These are phyloP conservation scores for Lepidurus apus DNA, from an alignment of 1,140 invertebrate species.

Conservation along the genomic window DNA sequence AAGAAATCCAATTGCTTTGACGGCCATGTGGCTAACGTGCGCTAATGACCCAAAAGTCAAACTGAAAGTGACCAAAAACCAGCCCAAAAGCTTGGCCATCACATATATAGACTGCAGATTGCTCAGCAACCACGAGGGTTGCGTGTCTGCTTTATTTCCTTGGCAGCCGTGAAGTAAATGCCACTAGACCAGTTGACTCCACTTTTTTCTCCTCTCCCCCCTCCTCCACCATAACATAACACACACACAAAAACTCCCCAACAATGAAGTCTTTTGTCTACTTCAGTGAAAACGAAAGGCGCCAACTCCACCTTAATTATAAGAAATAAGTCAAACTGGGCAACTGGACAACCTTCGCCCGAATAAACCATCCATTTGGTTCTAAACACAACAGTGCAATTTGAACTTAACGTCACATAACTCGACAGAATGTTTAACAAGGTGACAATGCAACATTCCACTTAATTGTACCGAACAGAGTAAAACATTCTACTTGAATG, in stretches of 20 bases:
- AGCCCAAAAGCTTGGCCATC: neutral
- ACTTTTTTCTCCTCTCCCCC: neutral
- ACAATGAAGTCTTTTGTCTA: neutral
- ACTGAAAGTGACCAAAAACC: constrained; percentile 9
- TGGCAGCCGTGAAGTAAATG: neutral
- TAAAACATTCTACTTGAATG: no score
- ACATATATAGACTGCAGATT: neutral
- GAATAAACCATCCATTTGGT: neutral
- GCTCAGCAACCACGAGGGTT: neutral
- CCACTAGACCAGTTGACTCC: neutral
- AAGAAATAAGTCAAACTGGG: neutral
- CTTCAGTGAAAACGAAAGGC: neutral
- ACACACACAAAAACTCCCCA: neutral
- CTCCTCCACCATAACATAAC: neutral
- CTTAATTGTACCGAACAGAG: no score
- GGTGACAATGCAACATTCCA: no score
- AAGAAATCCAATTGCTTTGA: neutral
- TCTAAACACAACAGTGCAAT: no score
- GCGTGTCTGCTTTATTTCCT: constrained; percentile 21
- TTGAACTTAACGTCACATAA: no score
- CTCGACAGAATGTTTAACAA: no score
- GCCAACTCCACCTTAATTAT: constrained; percentile 16
- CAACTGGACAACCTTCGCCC: neutral
- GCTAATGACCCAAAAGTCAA: neutral
- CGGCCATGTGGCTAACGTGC: constrained; percentile 17